Evolutionary conservation across 2,113 vertebrate genomes (phyloP), one percentile per base, ranked within the genome.

Genomic region (Pardalotus punctatus): DNA sequence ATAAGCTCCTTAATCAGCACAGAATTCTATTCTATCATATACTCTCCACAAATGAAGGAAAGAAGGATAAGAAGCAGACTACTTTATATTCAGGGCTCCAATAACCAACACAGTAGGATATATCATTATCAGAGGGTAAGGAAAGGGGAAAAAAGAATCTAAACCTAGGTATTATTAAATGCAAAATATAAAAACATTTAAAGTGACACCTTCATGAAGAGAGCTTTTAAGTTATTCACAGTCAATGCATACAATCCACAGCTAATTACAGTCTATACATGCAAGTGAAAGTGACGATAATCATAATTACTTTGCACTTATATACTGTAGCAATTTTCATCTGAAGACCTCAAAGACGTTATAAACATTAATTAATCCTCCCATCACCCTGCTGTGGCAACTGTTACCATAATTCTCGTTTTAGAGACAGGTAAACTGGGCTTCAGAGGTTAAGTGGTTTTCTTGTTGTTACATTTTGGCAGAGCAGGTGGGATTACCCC

Each of bases 221-320:
- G 13, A 93, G 79, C 64, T 74, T 93, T 95, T 95, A 95, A 94
- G 91, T 96, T 96, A 96, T 96, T 96, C 95, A 90, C 62, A 86
- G 87, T 93, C 94, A 81, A 56, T 91, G 86, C 90, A 94, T 78
- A 96, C 88, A 97, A 94, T 95, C 94, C 92, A 72, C 93, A 81
- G 88, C 93, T 97, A 97, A 97, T 97, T 97, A 96, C 90, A 93
- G 84, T 77, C 90, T 95, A 91, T 94, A 96, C 81, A 94, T 95
- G 93, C 88, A 93, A 95, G 95, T 96, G 86, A 93, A 93, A 91
- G 88, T 87, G 94, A 96, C 5, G 61, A 94, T 91, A 94, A 97
- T 97, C 96, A 93, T 95, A 96, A 97, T 97, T 96, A 94, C 90
- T 94, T 95, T 94, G 93, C 88, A 94, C 74, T 97, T 95, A 94